phyloP scores from a whole-genome alignment of 2,113 vertebrate species.

The Poecile atricapillus region DNA sequence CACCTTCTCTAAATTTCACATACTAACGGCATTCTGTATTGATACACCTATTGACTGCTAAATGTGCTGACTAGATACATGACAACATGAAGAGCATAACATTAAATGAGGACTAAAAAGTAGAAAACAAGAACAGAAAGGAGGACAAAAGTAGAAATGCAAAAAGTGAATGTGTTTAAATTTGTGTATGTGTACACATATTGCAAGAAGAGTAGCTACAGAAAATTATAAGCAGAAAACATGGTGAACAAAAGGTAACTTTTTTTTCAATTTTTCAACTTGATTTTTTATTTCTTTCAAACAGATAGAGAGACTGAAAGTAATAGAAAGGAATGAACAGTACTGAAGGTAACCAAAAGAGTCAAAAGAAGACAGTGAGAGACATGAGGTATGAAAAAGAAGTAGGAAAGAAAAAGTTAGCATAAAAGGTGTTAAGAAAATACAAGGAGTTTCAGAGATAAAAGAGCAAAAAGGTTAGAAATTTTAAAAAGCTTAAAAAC shows the following conservation, averaged over 20 bases:
- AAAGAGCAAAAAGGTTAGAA: not conserved
- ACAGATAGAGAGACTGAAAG: not conserved
- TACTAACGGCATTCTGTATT: not conserved
- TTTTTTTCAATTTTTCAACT: not conserved
- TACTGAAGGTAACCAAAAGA: not conserved
- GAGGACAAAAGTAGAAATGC: not conserved
- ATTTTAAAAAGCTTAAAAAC: not conserved
- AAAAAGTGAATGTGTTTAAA: not conserved
- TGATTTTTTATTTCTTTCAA: not conserved
- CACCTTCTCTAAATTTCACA: not conserved
- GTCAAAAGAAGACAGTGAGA: not conserved
- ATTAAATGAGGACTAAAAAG: not conserved
- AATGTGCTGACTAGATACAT: not conserved
- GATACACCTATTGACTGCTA: not conserved
- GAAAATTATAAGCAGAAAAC: not conserved
- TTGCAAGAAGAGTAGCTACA: not conserved
- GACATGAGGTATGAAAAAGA: not conserved
- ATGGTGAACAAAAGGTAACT: not conserved
- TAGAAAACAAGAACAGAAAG: not conserved
- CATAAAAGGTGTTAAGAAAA: not conserved
- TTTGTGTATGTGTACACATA: accelerated
- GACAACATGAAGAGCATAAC: not conserved
- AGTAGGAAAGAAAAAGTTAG: not conserved
- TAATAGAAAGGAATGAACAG: not conserved
- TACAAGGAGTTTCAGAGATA: not conserved